Evolutionary conservation across 2,797 vertebrate species (phyloP).

Genomic region (Scarus forsteni): DNA sequence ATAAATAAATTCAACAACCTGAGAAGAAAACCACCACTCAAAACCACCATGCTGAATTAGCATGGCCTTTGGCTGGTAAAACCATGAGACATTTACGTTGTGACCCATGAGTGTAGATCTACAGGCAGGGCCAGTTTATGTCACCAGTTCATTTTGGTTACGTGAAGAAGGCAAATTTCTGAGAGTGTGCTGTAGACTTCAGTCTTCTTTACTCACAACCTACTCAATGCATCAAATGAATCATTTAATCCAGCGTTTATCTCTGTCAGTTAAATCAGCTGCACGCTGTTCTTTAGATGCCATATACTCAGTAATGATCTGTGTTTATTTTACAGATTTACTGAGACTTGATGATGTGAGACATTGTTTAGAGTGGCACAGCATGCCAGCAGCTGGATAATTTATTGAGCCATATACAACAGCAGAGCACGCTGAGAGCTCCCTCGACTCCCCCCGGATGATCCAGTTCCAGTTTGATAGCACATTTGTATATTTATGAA

Average conservation of each 20-base stretch:
- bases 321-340: slow-evolving; percentile 31
- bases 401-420: slow-evolving; percentile 54
- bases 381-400: slow-evolving; percentile 53
- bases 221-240: slow-evolving; percentile 3
- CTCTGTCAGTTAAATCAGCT: slow-evolving; percentile 20
- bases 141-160: background rate
- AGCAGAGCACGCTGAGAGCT: slow-evolving; percentile 47
- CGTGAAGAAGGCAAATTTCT: slow-evolving; percentile 1
- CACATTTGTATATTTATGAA: slow-evolving; percentile 84
- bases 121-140: background rate
- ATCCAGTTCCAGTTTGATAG: slow-evolving; percentile 75
- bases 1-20: background rate
- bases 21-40: background rate
- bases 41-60: background rate
- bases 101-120: background rate
- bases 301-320: slow-evolving; percentile 19
- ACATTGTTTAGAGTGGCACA: slow-evolving; percentile 48
- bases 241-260: slow-evolving; percentile 23
- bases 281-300: slow-evolving; percentile 9
- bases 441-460: slow-evolving; percentile 52
- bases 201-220: background rate
- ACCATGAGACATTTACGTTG: background rate
- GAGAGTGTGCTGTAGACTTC: background rate
- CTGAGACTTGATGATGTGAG: slow-evolving; percentile 31
- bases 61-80: background rate